Evolutionary conservation across 2,113 vertebrate genomes (phyloP), one percentile per base, ranked within the genome.

Genomic region (Sarotherodon lohbergeri): DNA sequence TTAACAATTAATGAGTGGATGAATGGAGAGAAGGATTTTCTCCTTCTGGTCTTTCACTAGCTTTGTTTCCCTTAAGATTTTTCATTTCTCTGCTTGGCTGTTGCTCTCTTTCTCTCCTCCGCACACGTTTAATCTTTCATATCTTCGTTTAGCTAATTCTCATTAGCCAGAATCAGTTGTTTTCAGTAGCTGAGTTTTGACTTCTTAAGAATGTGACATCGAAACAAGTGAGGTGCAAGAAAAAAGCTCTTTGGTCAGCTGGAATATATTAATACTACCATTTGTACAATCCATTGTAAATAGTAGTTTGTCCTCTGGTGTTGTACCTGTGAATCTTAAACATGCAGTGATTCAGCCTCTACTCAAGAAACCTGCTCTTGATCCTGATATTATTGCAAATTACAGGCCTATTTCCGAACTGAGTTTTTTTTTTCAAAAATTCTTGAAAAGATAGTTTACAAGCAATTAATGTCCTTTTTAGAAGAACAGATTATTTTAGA

Each of bases 1-100:
- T 88, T 32, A 68, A 83, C 86, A 59, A 83, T 84, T 50, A 50
- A 85, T 14, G 17, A 71, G 17, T 4, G 54, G 55, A 83, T 84
- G 52, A 88, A 88, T 57, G 22, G 36, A 71, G 63, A 57, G 17
- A 36, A 34, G 8, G 36, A 13, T 59, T 85, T 50, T 73, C 29
- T 76, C 43, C 24, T 16, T 66, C 14, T 80, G 11, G 13, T 48
- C 19, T 39, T 83, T 55, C 48, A 14, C 61, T 48, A 27, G 61
- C 14, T 17, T 80, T 39, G 52, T 59, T 59, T 27, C 59, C 9
- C 46, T 24, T 16, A 29, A 84, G n/a, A 46, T 22, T 78, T 57
- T 22, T 2, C 9, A 27, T 34, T 57, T 14, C 7, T 7, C 46
- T 9, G 11, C 43, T 24, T 50, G 5, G 3, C 48, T 52, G 17